Evolutionary conservation across 2,113 vertebrate genomes (phyloP).

Genomic region (Alosa alosa): DNA sequence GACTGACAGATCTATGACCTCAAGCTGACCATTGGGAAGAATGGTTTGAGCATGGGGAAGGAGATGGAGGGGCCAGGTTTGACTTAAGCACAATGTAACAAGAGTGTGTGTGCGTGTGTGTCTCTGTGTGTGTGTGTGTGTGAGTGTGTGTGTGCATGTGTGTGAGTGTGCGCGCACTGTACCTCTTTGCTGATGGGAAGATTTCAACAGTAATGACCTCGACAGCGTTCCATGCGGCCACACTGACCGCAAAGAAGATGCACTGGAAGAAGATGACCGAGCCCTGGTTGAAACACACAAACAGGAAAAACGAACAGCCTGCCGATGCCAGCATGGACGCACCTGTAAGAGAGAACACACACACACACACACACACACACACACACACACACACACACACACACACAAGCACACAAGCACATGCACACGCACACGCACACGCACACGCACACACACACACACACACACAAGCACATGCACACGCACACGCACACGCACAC

Average conservation of each 20-base stretch:
- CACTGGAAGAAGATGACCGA: constrained; percentile 95
- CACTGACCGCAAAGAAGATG: constrained; percentile 87
- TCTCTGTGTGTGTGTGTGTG: neutral
- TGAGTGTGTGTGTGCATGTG: neutral
- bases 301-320: constrained; percentile 91
- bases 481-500: neutral
- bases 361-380: neutral
- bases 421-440: neutral
- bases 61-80: too few relatives aligned
- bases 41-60: too few relatives aligned
- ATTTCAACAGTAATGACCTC: constrained; percentile 94
- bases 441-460: neutral
- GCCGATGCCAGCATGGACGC: constrained; percentile 90
- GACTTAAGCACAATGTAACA: neutral
- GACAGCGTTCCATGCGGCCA: constrained; percentile 93
- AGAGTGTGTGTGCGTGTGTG: neutral
- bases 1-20: too few relatives aligned
- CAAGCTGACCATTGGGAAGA: too few relatives aligned
- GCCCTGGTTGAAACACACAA: constrained; percentile 89
- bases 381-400: neutral
- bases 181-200: constrained; percentile 93
- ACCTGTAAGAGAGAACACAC: constrained; percentile 63
- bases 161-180: neutral
- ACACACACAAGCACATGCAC: neutral
- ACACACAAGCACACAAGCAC: neutral